phyloP scores from a whole-genome alignment of 2,888 invertebrate species.

The Dolomedes plantarius region DNA sequence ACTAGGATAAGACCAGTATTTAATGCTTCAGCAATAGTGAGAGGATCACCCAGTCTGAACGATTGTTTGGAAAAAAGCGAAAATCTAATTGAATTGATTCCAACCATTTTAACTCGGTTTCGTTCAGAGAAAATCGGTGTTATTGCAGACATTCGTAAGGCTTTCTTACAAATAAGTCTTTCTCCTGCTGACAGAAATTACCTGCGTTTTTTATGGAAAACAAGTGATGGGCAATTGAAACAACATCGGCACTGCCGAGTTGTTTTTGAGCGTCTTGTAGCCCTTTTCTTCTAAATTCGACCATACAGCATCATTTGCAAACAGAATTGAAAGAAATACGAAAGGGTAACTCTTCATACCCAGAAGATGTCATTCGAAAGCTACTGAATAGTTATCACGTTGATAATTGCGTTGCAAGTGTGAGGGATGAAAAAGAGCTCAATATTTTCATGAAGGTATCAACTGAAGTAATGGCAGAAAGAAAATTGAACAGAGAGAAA shows the following conservation, averaged over 20 bases:
- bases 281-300: no score
- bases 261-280: conserved; percentile 26
- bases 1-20: not conserved
- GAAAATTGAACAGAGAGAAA: no score
- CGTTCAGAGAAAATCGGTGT: not conserved
- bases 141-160: not conserved
- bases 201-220: not conserved
- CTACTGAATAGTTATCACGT: no score
- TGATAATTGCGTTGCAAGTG: no score
- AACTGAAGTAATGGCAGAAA: no score
- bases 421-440: no score
- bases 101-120: not conserved
- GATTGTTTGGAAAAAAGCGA: no score
- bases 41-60: not conserved
- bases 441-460: no score
- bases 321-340: no score
- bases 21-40: not conserved
- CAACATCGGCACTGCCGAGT: conserved; percentile 2
- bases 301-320: no score
- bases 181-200: not conserved
- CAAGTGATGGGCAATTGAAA: not conserved
- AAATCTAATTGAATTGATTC: not conserved
- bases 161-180: not conserved
- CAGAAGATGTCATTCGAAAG: no score
- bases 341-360: no score